Evolutionary conservation across 2,113 vertebrate species (phyloP), one percentile per base, ranked within the genome.

Genomic region (Rhinichthys klamathensis): DNA sequence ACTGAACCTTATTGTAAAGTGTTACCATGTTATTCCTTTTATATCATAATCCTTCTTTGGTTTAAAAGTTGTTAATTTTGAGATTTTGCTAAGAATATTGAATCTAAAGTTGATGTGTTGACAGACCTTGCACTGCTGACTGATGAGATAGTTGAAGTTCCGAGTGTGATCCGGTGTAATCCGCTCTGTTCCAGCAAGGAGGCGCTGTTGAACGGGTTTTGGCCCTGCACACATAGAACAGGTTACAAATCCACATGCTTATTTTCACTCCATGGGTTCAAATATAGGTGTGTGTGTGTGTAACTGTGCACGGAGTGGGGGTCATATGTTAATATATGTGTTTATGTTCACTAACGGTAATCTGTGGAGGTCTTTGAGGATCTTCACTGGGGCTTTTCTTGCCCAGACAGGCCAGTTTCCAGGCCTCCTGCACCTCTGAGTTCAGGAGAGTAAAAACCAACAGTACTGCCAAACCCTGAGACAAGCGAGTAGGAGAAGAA

Each of bases 101-200:
- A 69, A 69, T 38, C 3, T 23, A 0, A 58, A 78, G n/a, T 32
- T 18, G 25, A 65, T 9, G 41, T 92, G 84, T 94, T 93, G 83
- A 94, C 96, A 0, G 94, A 99, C 93, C 97, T 97, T 82, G 96
- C 96, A 0, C 97, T 99, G 96, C 98, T 99, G 92, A 99, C 98
- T 0, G 98, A 99, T 0, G 98, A 99, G 90, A 99, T 92, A 0
- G 98, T 99, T 89, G 98, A 99, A 67, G 97, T 96, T 2, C 98
- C 98, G 80, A 99, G 94, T 11, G 98, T 99, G 94, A 99, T 99
- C 76, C 98, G 97, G 90, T 99, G 99, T 54, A 99, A 96, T 56
- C 98, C 98, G 0, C 98, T 99, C 95, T 99, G 98, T 91, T 99
- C 98, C 87, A 99, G 95, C 82, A 99, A 94, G 0, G 98, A 98